These are phyloP conservation scores for Emesis russula DNA, from an alignment of 2,888 invertebrate species.

Conservation along the genomic window DNA sequence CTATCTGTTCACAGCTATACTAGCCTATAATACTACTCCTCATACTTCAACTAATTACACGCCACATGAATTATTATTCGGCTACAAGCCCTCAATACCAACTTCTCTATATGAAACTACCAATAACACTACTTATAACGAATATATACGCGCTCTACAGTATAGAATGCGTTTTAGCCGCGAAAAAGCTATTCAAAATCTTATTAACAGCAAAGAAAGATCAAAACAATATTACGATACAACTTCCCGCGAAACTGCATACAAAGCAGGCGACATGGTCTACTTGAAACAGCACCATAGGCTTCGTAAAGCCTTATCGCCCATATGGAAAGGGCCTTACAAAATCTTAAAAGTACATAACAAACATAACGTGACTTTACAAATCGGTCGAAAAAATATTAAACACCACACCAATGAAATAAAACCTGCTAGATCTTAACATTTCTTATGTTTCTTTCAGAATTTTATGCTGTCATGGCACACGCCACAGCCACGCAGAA, in stretches of 20 bases:
- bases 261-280: slow-evolving; percentile 12
- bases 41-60: slow-evolving; percentile 87
- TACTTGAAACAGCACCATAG: slow-evolving; percentile 31
- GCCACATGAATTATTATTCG: slow-evolving; percentile 90
- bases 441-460: background rate
- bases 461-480: background rate
- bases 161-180: slow-evolving; percentile 30
- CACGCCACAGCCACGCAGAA: background rate
- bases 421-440: slow-evolving; percentile 43
- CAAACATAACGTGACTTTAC: slow-evolving; percentile 43
- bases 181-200: slow-evolving; percentile 42
- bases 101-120: slow-evolving; percentile 61
- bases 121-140: slow-evolving; percentile 8
- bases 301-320: slow-evolving; percentile 60
- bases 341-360: slow-evolving; percentile 51
- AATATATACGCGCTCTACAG: slow-evolving; percentile 38
- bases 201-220: slow-evolving; percentile 32
- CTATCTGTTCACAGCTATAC: slow-evolving; percentile 79
- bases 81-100: slow-evolving; percentile 89
- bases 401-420: slow-evolving; percentile 49
- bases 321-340: slow-evolving; percentile 69
- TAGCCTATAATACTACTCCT: slow-evolving; percentile 83
- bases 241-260: background rate
- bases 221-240: slow-evolving; percentile 48
- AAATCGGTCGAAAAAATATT: slow-evolving; percentile 28